These are phyloP conservation scores for Sepiola atlantica DNA, from an alignment of 2,888 invertebrate genomes.

Conservation along the genomic window DNA sequence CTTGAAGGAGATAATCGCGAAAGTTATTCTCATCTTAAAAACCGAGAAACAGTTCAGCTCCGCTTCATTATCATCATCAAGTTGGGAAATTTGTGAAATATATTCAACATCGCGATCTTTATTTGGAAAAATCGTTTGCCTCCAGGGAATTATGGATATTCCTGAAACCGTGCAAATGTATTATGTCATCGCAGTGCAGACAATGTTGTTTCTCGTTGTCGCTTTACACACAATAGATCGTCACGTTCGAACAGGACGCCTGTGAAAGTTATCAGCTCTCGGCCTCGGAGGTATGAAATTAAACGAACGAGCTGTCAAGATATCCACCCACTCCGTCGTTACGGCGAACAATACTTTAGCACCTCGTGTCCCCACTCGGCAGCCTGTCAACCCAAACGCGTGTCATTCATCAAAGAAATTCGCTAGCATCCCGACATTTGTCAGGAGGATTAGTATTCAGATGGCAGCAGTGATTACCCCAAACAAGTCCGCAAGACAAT, in stretches of 20 bases:
- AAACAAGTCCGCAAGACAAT: background rate
- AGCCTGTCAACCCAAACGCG: constrained; percentile 32
- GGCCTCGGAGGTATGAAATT: constrained; percentile 15
- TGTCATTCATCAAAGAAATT: constrained; percentile 13
- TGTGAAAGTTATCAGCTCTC: background rate
- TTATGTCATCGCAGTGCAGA: background rate
- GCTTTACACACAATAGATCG: background rate
- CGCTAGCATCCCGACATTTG: constrained; percentile 32
- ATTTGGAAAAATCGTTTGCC: constrained; percentile 19
- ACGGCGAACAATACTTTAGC: background rate
- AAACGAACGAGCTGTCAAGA: constrained; percentile 32
- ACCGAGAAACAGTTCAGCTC: background rate
- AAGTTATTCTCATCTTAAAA: background rate
- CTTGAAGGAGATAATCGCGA: background rate
- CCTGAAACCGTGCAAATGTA: background rate
- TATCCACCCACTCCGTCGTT: background rate
- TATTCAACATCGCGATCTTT: background rate
- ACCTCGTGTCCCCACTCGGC: background rate
- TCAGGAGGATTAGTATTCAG: constrained; percentile 20
- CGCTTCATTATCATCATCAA: background rate
- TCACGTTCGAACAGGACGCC: background rate
- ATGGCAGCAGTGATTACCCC: background rate
- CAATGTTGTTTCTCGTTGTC: background rate
- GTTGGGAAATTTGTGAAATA: constrained; percentile 32
- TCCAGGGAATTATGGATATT: background rate